Conservation (phyloP, 1,140 invertebrate genomes). For the Eumaeus atala region DNA sequence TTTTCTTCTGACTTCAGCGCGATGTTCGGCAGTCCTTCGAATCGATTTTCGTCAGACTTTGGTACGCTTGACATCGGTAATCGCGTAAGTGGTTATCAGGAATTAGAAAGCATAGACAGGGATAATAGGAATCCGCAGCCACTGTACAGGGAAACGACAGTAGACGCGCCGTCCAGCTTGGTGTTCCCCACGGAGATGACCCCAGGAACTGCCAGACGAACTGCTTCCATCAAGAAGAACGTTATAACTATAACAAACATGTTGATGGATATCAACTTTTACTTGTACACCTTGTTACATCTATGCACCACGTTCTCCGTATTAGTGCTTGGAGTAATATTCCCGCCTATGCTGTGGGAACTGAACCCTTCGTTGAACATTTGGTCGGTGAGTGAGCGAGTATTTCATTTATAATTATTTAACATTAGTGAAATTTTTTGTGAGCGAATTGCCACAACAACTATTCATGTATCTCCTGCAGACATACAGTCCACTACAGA, state of each 20-base stretch:
- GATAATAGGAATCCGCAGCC: constrained; percentile 48
- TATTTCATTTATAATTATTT: background rate
- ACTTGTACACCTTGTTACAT: constrained; percentile 60
- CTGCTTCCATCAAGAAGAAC: constrained; percentile 61
- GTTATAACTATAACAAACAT: constrained; percentile 58
- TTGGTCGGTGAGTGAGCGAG: constrained; percentile 45
- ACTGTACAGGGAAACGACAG: constrained; percentile 66
- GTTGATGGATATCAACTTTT: constrained; percentile 64
- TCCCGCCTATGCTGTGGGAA: constrained; percentile 57
- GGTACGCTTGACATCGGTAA: constrained; percentile 43
- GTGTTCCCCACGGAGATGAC: constrained; percentile 49
- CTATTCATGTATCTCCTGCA: too few species aligned
- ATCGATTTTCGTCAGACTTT: constrained; percentile 56
- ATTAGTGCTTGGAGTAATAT: constrained; percentile 50
- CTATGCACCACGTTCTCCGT: constrained; percentile 57
- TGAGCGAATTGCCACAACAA: too few species aligned
- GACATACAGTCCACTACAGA: too few species aligned
- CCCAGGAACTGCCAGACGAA: constrained; percentile 54
- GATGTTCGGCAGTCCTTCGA: constrained; percentile 33
- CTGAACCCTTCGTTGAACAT: constrained; percentile 57
- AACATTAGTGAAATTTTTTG: background rate
- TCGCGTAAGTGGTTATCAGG: constrained; percentile 47
- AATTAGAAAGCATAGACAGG: constrained; percentile 55
- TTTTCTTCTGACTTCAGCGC: constrained; percentile 53
- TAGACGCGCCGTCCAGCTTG: constrained; percentile 43